A percentile compares a stretch with the other conserved stretches of the same genome.
phyloP scores from a whole-genome alignment of 2,797 vertebrate species.

The Toxotes lorentzi region DNA sequence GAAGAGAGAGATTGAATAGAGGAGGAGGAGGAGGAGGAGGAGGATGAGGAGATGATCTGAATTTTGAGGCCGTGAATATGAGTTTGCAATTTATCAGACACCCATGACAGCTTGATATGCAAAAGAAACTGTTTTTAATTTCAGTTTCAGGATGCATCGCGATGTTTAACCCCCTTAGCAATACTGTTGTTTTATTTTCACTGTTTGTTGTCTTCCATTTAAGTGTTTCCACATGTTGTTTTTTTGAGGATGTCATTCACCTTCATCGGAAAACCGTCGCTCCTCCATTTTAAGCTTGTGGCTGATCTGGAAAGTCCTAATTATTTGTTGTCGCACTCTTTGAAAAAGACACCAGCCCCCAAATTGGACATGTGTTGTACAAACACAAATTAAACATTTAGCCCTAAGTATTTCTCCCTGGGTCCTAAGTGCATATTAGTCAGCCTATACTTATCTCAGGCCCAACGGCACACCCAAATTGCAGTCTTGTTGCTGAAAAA shows the following conservation, averaged over 20 bases:
- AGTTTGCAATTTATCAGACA: slow-evolving; percentile 6
- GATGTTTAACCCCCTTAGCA: not conserved
- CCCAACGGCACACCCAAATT: slow-evolving; percentile 82
- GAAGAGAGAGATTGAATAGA: not conserved
- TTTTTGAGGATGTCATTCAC: slow-evolving; percentile 54
- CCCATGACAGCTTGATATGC: not conserved
- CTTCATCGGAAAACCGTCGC: slow-evolving; percentile 41
- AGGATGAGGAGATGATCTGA: not conserved
- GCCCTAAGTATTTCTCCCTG: slow-evolving; percentile 75
- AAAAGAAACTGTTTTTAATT: not conserved
- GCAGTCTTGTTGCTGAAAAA: slow-evolving; percentile 75
- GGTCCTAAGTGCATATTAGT: slow-evolving; percentile 81
- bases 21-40: not conserved
- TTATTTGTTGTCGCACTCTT: slow-evolving; percentile 74
- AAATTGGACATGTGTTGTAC: slow-evolving; percentile 80
- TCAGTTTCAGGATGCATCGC: not conserved
- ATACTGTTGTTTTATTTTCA: slow-evolving; percentile 29
- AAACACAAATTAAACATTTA: slow-evolving; percentile 84
- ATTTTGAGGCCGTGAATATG: not conserved
- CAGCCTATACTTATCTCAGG: slow-evolving; percentile 83
- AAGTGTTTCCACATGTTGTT: slow-evolving; percentile 60
- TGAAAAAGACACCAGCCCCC: slow-evolving; percentile 74
- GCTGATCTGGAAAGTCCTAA: slow-evolving; percentile 59
- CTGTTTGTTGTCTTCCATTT: slow-evolving; percentile 28
- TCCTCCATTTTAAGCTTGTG: slow-evolving; percentile 60